Evolutionary conservation across 2,888 invertebrate genomes (phyloP).

Genomic region (Ophraella communa): DNA sequence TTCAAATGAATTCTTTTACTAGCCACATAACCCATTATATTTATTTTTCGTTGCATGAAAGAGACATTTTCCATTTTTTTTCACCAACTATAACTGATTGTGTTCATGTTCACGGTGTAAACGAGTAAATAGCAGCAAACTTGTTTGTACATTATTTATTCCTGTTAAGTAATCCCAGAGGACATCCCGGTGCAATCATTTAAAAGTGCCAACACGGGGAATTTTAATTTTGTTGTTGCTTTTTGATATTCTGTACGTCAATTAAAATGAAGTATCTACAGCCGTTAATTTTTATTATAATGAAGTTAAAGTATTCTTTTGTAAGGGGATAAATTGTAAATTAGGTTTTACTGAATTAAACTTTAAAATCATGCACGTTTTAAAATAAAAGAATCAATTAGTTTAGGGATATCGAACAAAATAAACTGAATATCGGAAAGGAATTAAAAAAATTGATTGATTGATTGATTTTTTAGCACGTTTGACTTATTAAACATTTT

Average conservation of each 20-base stretch:
- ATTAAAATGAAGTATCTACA: not conserved
- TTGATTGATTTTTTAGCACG: too few species aligned
- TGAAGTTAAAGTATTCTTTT: not conserved
- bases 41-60: too few species aligned
- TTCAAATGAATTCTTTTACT: too few species aligned
- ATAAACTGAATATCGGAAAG: too few species aligned
- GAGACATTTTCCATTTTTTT: too few species aligned
- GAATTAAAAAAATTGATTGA: too few species aligned
- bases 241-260: slow-evolving; percentile 1
- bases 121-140: not conserved
- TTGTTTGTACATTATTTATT: slow-evolving; percentile 12
- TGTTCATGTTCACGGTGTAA: not conserved
- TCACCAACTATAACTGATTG: too few species aligned
- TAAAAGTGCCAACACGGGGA: not conserved
- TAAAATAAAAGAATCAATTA: too few species aligned
- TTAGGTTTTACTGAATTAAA: not conserved
- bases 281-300: not conserved
- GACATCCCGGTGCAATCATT: slow-evolving; percentile 1
- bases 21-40: too few species aligned
- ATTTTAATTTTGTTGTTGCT: not conserved
- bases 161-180: slow-evolving; percentile 11
- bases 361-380: not conserved
- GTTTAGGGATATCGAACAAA: too few species aligned
- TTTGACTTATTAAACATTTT: too few species aligned
- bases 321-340: not conserved